Conservation (phyloP, 2,113 vertebrate species). For the Eleginops maclovinus region DNA sequence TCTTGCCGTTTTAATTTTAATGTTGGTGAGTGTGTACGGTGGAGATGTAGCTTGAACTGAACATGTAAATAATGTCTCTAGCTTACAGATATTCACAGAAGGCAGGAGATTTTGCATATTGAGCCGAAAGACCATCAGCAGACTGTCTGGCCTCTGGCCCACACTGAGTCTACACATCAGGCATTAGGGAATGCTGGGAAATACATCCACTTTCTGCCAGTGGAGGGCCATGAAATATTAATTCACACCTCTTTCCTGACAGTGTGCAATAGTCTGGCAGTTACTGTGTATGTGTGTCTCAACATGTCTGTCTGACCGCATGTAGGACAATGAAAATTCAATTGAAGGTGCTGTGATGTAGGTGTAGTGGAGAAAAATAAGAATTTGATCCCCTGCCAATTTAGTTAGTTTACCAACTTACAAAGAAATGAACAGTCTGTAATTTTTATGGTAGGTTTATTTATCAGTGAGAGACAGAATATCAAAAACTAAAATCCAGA, state of each 20-base stretch:
- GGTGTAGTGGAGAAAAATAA: no score
- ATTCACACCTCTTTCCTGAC: conserved; percentile 67
- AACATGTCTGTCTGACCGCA: conserved; percentile 7
- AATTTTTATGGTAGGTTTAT: no score
- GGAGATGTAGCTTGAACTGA: conserved; percentile 1
- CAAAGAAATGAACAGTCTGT: no score
- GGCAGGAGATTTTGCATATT: conserved; percentile 32
- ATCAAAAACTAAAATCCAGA: no score
- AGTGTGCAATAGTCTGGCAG: conserved; percentile 60
- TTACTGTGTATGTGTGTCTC: conserved; percentile 12
- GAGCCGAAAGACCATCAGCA: conserved; percentile 50
- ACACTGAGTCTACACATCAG: conserved; percentile 21
- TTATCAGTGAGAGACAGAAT: no score
- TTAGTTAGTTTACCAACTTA: no score
- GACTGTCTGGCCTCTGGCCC: conserved; percentile 54
- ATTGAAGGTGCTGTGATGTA: not conserved
- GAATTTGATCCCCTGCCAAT: no score
- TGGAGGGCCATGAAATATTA: conserved; percentile 75
- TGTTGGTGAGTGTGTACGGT: not conserved
- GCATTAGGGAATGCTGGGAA: conserved; percentile 64
- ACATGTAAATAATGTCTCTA: conserved; percentile 5
- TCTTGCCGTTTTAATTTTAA: conserved; percentile 25
- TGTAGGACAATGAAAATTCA: conserved; percentile 42
- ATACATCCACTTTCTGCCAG: conserved; percentile 53
- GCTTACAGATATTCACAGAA: conserved; percentile 33